Evolutionary conservation across 1,140 invertebrate species (phyloP), one percentile per base, ranked within the genome.

Genomic region (Calosoma granatense): DNA sequence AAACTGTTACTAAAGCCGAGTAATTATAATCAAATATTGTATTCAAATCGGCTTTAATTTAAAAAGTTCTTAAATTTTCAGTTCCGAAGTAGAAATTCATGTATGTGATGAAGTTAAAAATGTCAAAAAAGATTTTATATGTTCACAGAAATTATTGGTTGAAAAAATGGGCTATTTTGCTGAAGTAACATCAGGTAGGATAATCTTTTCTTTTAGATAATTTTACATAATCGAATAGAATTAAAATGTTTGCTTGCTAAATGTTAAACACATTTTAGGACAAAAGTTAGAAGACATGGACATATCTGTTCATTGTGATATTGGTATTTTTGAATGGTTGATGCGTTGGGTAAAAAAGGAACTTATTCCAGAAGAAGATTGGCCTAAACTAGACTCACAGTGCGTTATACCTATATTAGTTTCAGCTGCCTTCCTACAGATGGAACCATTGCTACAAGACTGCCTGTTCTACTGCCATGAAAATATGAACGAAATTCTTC

Each of bases 111-210:
- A 92, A 73, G 82, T 87, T 0, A 91, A 90, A 69, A 87, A 87
- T 56, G 73, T 89, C 51, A 92, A 89, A 59, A 86, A 89, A 67
- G 89, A 94, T 67, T 97, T 96, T 67, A 78, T 80, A 55, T 96
- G 93, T 68, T 84, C 89, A 1, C 87, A 94, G 66, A 86, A 85
- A 62, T 67, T 95, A 51, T 74, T 97, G 2, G 80, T 94, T 0
- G 81, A 84, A 55, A 92, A 95, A 74, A 97, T 97, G 92, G 89
- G 89, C 36, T 97, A 96, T 72, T 97, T 96, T 74, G 87, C 90
- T 20, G 88, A 94, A 68, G 86, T 92, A 0, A 90, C 88, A 0
- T 80, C 84, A 4, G 88, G 74, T 76, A 65, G 55, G 6, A 23
- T 55, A 30, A 74, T 23, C 70, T 67, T 1, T 71, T 65, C n/a